phyloP scores from a whole-genome alignment of 2,888 invertebrate genomes.

The Sinodicranocentrus sp. region DNA sequence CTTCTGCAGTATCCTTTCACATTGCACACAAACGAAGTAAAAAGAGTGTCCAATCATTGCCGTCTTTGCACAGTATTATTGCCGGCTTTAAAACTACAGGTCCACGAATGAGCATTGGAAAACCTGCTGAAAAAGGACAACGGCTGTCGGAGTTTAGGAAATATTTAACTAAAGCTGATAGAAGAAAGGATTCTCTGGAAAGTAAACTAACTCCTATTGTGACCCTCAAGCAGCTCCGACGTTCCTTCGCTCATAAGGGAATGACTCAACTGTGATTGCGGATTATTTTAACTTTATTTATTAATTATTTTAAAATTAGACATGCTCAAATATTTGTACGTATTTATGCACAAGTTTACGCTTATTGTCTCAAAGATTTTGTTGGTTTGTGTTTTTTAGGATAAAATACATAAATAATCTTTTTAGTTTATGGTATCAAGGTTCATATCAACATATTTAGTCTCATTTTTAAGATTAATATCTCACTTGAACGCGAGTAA shows the following conservation, averaged over 20 bases:
- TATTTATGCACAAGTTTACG: no score
- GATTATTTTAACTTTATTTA: neutral
- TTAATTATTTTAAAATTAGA: neutral
- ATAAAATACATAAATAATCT: no score
- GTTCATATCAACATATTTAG: no score
- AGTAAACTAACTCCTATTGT: slow-evolving; percentile 8
- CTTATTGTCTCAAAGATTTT: no score
- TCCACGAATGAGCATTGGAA: neutral
- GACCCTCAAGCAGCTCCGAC: slow-evolving; percentile 36
- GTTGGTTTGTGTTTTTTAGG: no score
- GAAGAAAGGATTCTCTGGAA: neutral
- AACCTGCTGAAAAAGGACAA: slow-evolving; percentile 34
- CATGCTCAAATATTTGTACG: no score
- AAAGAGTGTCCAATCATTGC: neutral
- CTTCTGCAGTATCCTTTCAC: neutral
- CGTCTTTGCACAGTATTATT: slow-evolving; percentile 6
- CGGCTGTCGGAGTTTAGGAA: slow-evolving; percentile 38
- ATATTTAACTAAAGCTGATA: slow-evolving; percentile 31
- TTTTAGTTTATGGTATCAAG: no score
- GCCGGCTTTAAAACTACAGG: neutral
- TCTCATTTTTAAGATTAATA: slow-evolving; percentile 15
- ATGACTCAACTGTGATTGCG: slow-evolving; percentile 30
- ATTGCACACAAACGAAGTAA: neutral
- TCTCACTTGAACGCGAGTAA: slow-evolving; percentile 51
- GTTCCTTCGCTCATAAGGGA: slow-evolving; percentile 26